Percentiles rank a stretch among this genome's conserved stretches.
Conservation (phyloP, 2,797 vertebrate genomes). For the Adrianichthys oophorus region DNA sequence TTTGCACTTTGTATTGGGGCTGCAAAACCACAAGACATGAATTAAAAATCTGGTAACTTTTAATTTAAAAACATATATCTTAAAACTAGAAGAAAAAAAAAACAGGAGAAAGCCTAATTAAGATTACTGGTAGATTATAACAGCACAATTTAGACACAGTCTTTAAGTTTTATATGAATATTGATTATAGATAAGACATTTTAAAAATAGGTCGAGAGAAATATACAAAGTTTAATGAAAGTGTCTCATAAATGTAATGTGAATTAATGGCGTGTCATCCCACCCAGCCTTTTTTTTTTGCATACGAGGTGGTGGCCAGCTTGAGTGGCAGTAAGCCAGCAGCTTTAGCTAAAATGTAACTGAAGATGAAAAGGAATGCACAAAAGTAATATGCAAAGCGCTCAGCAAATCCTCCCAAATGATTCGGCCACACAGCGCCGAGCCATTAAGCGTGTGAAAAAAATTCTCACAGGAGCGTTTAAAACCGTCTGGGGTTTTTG, state of each 20-base stretch:
- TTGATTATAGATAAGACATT: too few relatives aligned
- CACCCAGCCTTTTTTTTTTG: background rate
- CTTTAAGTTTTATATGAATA: too few relatives aligned
- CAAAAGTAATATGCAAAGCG: slow-evolving; percentile 37
- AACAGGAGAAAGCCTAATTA: too few relatives aligned
- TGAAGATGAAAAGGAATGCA: slow-evolving; percentile 45
- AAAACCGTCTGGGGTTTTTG: slow-evolving; percentile 26
- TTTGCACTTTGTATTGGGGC: too few relatives aligned
- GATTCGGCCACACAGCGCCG: slow-evolving; percentile 24
- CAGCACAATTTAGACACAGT: too few relatives aligned
- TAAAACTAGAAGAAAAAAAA: too few relatives aligned
- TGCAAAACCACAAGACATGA: too few relatives aligned
- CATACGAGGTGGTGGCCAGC: slow-evolving; percentile 12
- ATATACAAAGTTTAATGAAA: background rate
- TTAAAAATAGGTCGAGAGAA: background rate
- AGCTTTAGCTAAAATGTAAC: slow-evolving; percentile 29
- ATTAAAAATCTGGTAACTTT: too few relatives aligned
- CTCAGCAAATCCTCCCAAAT: slow-evolving; percentile 39
- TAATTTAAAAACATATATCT: too few relatives aligned
- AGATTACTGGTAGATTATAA: too few relatives aligned
- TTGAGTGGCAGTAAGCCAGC: slow-evolving; percentile 23
- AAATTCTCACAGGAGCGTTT: slow-evolving; percentile 25
- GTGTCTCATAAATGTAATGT: background rate
- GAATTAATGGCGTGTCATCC: background rate
- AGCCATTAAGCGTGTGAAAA: slow-evolving; percentile 9